These are phyloP conservation scores for Carassius gibelio DNA, from an alignment of 2,113 vertebrate species.

Conservation along the genomic window DNA sequence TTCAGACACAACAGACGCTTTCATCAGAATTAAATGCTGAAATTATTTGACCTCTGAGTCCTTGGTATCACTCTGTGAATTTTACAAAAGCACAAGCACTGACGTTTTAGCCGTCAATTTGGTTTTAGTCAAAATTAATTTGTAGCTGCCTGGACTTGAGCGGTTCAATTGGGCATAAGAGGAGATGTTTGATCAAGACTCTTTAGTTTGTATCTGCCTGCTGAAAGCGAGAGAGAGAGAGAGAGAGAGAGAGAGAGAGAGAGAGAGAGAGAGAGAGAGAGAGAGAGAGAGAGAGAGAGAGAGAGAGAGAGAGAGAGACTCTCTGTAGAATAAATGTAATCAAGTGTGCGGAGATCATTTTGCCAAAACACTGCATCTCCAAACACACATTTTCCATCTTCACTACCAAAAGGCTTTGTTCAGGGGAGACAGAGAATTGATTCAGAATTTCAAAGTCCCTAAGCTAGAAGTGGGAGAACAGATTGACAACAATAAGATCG, in stretches of 20 bases:
- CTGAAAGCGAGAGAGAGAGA: neutral
- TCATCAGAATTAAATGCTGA: conserved; percentile 11
- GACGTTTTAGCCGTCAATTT: neutral
- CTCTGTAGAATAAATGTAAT: conserved; percentile 55
- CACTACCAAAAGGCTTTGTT: conserved; percentile 47
- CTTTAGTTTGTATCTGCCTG: neutral
- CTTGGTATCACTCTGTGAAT: neutral
- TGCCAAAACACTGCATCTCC: conserved; percentile 55
- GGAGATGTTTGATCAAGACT: conserved; percentile 21
- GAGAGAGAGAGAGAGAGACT: conserved; percentile 3
- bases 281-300: too few relatives aligned
- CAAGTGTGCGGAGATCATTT: conserved; percentile 49
- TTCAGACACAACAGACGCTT: neutral
- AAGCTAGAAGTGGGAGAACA: neutral
- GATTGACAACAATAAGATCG: neutral
- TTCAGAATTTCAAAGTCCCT: conserved; percentile 41
- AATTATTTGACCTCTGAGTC: conserved; percentile 16
- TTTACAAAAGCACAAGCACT: neutral
- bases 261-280: too few relatives aligned
- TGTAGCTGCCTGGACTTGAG: neutral
- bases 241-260: too few relatives aligned
- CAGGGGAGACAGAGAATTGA: conserved; percentile 44
- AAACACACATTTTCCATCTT: conserved; percentile 51
- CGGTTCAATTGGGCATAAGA: neutral
- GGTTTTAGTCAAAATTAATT: conserved; percentile 1